phyloP scores from a whole-genome alignment of 2,888 invertebrate species.

The Agonopterix alstromeriana region DNA sequence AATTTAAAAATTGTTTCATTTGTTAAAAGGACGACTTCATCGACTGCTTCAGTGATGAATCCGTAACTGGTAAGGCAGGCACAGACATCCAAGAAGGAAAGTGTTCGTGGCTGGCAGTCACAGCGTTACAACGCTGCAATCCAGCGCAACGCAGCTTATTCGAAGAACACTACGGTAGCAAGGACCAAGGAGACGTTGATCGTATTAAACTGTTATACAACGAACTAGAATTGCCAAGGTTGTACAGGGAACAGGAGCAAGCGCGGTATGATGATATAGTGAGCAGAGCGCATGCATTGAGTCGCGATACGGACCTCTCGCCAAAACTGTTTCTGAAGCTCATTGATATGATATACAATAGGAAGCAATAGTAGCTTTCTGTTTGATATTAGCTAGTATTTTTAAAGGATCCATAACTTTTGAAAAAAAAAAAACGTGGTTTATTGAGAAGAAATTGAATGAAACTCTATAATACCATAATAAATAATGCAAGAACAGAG shows the following conservation, averaged over 20 bases:
- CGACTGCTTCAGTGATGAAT: constrained; percentile 90
- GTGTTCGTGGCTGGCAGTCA: constrained; percentile 94
- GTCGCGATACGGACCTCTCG: constrained; percentile 77
- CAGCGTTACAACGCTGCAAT: constrained; percentile 85
- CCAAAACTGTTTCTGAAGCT: constrained; percentile 85
- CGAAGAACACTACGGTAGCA: constrained; percentile 81
- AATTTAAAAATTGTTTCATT: background rate
- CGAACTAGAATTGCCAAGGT: constrained; percentile 80
- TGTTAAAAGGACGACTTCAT: constrained; percentile 84
- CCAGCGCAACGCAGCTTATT: constrained; percentile 72
- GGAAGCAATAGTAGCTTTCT: constrained; percentile 25
- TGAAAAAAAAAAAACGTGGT: too few relatives aligned
- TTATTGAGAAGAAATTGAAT: too few relatives aligned
- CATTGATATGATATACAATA: constrained; percentile 82
- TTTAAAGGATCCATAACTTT: too few relatives aligned
- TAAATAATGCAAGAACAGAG: too few relatives aligned
- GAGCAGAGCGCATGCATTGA: constrained; percentile 82
- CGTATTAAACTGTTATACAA: constrained; percentile 54
- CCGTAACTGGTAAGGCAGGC: constrained; percentile 89
- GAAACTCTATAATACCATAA: too few relatives aligned
- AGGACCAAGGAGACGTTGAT: constrained; percentile 79
- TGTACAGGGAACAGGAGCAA: constrained; percentile 84
- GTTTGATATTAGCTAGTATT: too few relatives aligned
- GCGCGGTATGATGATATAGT: constrained; percentile 83
- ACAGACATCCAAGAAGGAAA: constrained; percentile 96